Conservation (phyloP, 2,797 vertebrate genomes). For the Poeciliopsis infans region DNA sequence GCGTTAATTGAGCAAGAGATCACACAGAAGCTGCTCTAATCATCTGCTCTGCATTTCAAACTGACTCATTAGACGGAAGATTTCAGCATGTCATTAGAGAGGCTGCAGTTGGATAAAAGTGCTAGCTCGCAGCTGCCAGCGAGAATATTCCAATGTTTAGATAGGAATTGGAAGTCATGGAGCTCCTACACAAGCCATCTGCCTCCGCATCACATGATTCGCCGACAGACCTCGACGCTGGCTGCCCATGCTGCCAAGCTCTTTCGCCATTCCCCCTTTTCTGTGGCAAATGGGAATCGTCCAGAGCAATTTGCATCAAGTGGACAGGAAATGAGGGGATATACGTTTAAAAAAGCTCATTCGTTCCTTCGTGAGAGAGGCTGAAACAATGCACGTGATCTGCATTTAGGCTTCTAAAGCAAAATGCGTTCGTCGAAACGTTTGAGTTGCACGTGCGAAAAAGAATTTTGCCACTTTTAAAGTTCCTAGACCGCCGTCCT, state of each 20-base stretch:
- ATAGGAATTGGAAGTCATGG: conserved; percentile 48
- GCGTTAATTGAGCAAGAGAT: conserved; percentile 16
- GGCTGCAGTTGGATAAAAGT: conserved; percentile 29
- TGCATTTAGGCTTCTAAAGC: conserved; percentile 24
- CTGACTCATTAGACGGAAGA: conserved; percentile 27
- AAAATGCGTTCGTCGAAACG: conserved; percentile 20
- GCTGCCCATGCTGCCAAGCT: not conserved
- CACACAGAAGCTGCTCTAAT: conserved; percentile 34
- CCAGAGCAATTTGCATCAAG: conserved; percentile 29
- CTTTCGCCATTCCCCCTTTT: conserved; percentile 12
- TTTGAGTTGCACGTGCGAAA: conserved; percentile 18
- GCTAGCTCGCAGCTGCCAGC: conserved; percentile 25
- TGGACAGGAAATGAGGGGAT: conserved; percentile 20
- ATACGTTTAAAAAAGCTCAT: conserved; percentile 2
- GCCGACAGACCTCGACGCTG: not conserved
- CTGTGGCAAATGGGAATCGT: conserved; percentile 18
- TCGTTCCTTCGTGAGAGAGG: conserved; percentile 16
- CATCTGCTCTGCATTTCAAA: conserved; percentile 27
- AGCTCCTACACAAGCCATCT: conserved; percentile 51
- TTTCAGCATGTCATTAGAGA: conserved; percentile 24
- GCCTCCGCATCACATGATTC: conserved; percentile 14
- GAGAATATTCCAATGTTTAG: conserved; percentile 25
- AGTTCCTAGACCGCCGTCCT: not conserved
- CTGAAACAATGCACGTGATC: conserved; percentile 26
- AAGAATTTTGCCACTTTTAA: not conserved